Conservation (phyloP, 2,888 invertebrate species). For the Piscicola geometra region DNA sequence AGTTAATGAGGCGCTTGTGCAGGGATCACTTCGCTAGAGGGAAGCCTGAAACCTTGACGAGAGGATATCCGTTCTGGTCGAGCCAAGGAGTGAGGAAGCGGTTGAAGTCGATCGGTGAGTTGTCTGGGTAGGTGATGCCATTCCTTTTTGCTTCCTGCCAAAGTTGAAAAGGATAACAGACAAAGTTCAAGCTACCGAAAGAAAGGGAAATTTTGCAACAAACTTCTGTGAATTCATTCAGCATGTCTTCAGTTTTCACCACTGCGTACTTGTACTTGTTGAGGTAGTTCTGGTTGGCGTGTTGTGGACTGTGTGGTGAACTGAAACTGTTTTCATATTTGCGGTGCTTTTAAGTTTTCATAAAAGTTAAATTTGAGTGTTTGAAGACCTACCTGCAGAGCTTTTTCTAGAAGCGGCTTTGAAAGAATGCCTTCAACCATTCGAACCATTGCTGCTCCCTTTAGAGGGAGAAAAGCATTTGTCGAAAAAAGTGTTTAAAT, state of each 20-base stretch:
- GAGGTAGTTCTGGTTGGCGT: conserved; percentile 24
- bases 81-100: conserved; percentile 38
- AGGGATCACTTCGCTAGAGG: too few relatives aligned
- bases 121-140: conserved; percentile 38
- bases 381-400: conserved; percentile 11
- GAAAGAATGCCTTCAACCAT: conserved; percentile 23
- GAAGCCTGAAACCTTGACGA: conserved; percentile 22
- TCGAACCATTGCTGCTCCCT: conserved; percentile 24
- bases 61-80: conserved; percentile 39
- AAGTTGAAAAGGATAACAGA: too few relatives aligned
- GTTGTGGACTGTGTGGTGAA: too few relatives aligned
- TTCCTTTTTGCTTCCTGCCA: conserved; percentile 36
- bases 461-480: too few relatives aligned
- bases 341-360: too few relatives aligned
- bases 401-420: conserved; percentile 1
- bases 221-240: conserved; percentile 21
- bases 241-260: conserved; percentile 19
- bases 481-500: too few relatives aligned
- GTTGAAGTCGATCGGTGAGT: conserved; percentile 32
- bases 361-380: too few relatives aligned
- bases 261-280: conserved; percentile 10
- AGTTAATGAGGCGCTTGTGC: too few relatives aligned
- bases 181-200: too few relatives aligned
- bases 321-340: too few relatives aligned
- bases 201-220: neutral